Conservation (phyloP, 2,888 invertebrate species). For the Agrochola lota region DNA sequence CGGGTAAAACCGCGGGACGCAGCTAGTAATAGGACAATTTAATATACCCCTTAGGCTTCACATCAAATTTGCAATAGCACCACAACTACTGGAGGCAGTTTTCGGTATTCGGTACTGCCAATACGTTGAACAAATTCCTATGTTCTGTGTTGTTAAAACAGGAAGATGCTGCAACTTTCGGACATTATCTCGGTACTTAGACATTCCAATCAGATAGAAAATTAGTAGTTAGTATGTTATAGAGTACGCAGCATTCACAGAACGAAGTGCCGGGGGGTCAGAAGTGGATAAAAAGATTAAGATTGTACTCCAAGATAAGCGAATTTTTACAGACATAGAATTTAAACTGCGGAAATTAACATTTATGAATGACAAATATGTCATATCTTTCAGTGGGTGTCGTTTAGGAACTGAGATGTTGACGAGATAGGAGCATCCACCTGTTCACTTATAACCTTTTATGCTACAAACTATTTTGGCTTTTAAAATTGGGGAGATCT, state of each 20-base stretch:
- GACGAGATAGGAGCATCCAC: conserved; percentile 47
- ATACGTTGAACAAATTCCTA: too few species aligned
- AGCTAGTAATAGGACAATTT: neutral
- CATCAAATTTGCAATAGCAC: neutral
- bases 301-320: conserved; percentile 57
- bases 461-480: neutral
- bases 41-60: neutral
- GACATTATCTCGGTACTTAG: conserved; percentile 10
- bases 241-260: conserved; percentile 37
- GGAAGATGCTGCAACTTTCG: neutral
- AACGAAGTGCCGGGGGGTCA: conserved; percentile 62
- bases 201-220: conserved; percentile 44
- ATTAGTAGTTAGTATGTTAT: conserved; percentile 34
- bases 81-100: neutral
- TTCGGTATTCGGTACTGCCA: neutral
- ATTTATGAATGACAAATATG: conserved; percentile 64
- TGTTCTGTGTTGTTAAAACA: neutral
- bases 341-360: conserved; percentile 62
- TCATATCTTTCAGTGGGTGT: conserved; percentile 58
- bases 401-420: conserved; percentile 56
- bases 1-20: too few species aligned
- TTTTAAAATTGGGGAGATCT: neutral
- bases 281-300: conserved; percentile 49
- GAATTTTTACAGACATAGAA: conserved; percentile 55
- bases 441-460: conserved; percentile 35